phyloP scores from a whole-genome alignment of 2,797 vertebrate genomes.

The Limosa lapponica region DNA sequence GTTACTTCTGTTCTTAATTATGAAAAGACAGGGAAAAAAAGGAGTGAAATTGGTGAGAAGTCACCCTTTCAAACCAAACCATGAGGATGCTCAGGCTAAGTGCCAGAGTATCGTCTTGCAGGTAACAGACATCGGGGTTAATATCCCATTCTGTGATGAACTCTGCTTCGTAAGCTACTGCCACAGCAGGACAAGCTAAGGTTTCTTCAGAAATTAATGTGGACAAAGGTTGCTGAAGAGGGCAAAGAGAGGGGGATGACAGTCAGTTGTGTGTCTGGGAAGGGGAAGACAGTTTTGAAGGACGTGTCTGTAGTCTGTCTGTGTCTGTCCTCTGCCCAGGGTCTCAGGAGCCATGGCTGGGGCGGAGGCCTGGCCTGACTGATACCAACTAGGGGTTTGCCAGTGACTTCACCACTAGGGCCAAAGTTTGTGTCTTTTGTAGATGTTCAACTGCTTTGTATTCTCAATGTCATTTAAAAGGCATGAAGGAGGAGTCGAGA shows the following conservation, averaged over 20 bases:
- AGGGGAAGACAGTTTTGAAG: background rate
- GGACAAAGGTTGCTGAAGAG: background rate
- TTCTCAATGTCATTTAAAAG: background rate
- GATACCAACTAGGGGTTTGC: background rate
- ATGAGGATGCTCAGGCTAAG: background rate
- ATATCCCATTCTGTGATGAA: background rate
- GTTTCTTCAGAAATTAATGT: background rate
- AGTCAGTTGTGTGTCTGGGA: background rate
- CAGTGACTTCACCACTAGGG: background rate
- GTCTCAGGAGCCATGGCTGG: background rate
- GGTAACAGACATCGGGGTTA: rapidly evolving
- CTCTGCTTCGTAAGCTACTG: rapidly evolving
- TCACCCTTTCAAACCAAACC: background rate
- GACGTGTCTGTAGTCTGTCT: background rate
- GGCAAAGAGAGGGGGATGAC: background rate
- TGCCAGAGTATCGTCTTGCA: background rate
- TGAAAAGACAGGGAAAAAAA: background rate
- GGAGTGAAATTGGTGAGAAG: background rate
- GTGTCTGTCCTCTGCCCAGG: background rate
- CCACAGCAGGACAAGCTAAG: rapidly evolving
- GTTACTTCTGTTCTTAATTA: background rate
- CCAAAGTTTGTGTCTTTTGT: background rate
- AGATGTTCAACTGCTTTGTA: background rate
- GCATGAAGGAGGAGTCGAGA: background rate
- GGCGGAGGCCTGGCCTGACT: background rate